Evolutionary conservation across 2,888 invertebrate genomes (phyloP).

Genomic region (Stenoptilia bipunctidactyla): DNA sequence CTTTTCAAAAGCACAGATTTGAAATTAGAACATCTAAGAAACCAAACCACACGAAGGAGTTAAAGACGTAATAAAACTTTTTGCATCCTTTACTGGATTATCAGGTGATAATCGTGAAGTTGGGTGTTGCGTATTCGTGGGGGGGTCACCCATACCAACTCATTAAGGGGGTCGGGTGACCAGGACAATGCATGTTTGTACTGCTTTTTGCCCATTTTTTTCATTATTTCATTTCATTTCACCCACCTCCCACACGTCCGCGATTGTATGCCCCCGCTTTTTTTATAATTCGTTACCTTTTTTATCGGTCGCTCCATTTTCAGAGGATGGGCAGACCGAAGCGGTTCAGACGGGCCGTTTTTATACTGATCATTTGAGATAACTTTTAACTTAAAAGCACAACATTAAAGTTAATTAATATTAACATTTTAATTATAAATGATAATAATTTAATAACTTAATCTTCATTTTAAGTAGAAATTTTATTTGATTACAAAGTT

Average conservation of each 20-base stretch:
- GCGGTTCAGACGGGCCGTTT: constrained; percentile 29
- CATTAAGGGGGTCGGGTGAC: constrained; percentile 54
- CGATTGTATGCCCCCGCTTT: constrained; percentile 67
- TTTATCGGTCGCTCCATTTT: constrained; percentile 71
- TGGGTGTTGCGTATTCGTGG: constrained; percentile 36
- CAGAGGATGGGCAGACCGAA: constrained; percentile 55
- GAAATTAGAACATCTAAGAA: too few relatives aligned
- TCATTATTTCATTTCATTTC: constrained; percentile 72
- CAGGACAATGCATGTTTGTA: constrained; percentile 71
- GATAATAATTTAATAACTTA: too few relatives aligned
- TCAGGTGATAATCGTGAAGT: constrained; percentile 66
- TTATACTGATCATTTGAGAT: not conserved
- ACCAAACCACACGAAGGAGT: too few relatives aligned
- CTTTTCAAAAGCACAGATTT: too few relatives aligned
- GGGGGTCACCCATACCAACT: constrained; percentile 36
- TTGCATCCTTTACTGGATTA: constrained; percentile 46
- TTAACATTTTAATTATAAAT: too few relatives aligned
- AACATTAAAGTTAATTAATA: too few relatives aligned
- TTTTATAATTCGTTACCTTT: constrained; percentile 72
- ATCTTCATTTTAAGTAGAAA: not conserved
- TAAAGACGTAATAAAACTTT: too few relatives aligned
- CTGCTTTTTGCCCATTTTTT: constrained; percentile 71
- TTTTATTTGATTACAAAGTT: too few relatives aligned
- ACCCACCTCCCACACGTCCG: constrained; percentile 66
- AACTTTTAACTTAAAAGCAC: too few relatives aligned